Evolutionary conservation across 2,113 vertebrate genomes (phyloP), one percentile per base, ranked within the genome.

Genomic region (Lota lota): DNA sequence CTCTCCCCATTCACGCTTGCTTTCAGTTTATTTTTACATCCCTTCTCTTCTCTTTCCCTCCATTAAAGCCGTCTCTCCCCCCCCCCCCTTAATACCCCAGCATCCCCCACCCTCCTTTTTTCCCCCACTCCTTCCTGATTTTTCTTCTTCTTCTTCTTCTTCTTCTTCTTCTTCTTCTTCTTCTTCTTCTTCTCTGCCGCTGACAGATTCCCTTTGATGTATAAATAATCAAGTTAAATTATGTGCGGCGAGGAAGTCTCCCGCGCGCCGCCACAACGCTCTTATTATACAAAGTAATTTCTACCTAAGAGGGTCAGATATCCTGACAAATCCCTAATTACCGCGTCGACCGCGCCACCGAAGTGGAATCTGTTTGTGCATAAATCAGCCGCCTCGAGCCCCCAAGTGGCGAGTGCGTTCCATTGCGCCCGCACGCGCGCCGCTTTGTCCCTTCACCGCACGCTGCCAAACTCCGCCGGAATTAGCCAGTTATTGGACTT

Each of bases 301-400:
- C 94, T 95, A 97, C 95, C 94, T 95, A 94, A 95, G 94, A 97
- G 95, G 94, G 94, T 97, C 96, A 97, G 94, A 97, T 96, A 95
- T 96, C 93, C 93, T 96, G 95, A 97, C 96, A 97, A 97, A 98
- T 97, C 95, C 95, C 95, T 98, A 96, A 98, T 97, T 97, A 95
- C 93, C 85, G 80, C 92, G 87, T 92, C 88, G 94, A 93, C 93
- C 93, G 92, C 88, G 94, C 94, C 93, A 93, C 93, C 93, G 93
- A 94, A 94, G 93, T 92, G 90, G 90, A 94, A 94, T 95, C 93
- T 95, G 95, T 95, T 96, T 95, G 93, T 94, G 94, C 94, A 94
- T 95, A 95, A 97, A 95, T 95, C 95, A 92, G 76, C 70, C 1
- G 28, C 28, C 36, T 80, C 83, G 85, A 85, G 92, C 93, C 93